phyloP scores from a whole-genome alignment of 64 coral and sea anemone species.

The Dendronephthya gigantea region DNA sequence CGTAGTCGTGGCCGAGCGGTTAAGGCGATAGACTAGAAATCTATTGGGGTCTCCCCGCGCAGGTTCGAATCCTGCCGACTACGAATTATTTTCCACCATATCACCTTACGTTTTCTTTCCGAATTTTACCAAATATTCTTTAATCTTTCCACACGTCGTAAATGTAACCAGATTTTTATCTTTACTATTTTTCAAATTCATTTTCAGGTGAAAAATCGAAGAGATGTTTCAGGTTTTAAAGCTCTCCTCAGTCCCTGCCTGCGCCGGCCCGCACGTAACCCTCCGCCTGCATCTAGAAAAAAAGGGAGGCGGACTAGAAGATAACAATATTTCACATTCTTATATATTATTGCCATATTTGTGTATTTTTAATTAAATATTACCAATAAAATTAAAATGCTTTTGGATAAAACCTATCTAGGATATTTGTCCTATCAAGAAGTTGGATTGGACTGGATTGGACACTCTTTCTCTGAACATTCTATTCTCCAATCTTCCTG shows the following conservation, averaged over 20 bases:
- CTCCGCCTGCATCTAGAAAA: neutral
- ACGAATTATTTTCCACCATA: neutral
- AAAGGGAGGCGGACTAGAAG: too few relatives aligned
- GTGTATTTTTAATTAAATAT: too few relatives aligned
- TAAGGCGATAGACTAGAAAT: slow-evolving; percentile 25
- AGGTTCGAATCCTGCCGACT: slow-evolving; percentile 24
- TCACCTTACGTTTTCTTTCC: neutral
- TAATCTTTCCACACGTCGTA: too few relatives aligned
- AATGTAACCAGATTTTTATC: too few relatives aligned
- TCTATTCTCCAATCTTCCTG: neutral
- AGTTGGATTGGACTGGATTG: too few relatives aligned
- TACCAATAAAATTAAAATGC: too few relatives aligned
- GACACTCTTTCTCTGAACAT: too few relatives aligned
- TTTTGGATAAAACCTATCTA: neutral
- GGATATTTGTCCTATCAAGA: neutral
- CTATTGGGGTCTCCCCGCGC: slow-evolving; percentile 16
- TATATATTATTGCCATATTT: too few relatives aligned
- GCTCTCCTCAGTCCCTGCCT: neutral
- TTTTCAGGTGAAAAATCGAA: neutral
- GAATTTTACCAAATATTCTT: too few relatives aligned
- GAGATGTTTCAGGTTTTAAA: neutral
- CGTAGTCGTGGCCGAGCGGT: slow-evolving; percentile 16
- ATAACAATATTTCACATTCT: too few relatives aligned
- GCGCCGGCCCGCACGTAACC: neutral
- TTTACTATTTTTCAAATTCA: too few relatives aligned